phyloP scores from a whole-genome alignment of 2,113 vertebrate species.

The Labrus mixtus region DNA sequence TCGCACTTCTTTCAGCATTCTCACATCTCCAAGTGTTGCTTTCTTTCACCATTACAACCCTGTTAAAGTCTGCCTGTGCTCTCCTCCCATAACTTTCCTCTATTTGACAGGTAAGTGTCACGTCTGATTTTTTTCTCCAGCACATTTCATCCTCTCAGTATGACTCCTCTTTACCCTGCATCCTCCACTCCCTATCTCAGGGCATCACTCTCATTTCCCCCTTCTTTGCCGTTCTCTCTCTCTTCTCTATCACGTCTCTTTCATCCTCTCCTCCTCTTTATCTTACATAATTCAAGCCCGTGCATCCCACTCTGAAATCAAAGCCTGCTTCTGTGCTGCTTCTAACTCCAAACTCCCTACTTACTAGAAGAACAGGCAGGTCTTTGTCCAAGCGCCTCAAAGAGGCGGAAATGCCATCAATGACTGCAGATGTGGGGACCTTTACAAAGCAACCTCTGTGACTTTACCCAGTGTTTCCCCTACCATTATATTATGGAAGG shows the following conservation, averaged over 20 bases:
- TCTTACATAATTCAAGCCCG: conserved; percentile 69
- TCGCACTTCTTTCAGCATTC: conserved; percentile 39
- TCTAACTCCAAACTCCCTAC: conserved; percentile 50
- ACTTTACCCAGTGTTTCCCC: too few relatives aligned
- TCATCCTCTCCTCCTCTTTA: conserved; percentile 60
- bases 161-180: conserved; percentile 12
- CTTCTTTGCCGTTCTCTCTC: conserved; percentile 27
- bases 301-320: conserved; percentile 74
- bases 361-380: conserved; percentile 63
- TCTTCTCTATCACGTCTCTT: conserved; percentile 45
- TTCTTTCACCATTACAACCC: conserved; percentile 7
- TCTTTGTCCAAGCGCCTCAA: conserved; percentile 74
- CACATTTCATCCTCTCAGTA: conserved; percentile 26
- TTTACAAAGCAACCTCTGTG: conserved; percentile 76
- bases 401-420: conserved; percentile 76
- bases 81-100: conserved; percentile 13
- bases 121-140: background rate
- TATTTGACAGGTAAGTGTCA: conserved; percentile 17
- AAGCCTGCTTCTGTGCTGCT: conserved; percentile 68
- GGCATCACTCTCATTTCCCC: conserved; percentile 25
- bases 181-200: background rate
- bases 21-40: conserved; percentile 31
- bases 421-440: conserved; percentile 78
- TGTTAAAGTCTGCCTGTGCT: background rate
- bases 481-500: too few relatives aligned